phyloP scores from a whole-genome alignment of 2,888 invertebrate species.

The Stomorhina lunata region DNA sequence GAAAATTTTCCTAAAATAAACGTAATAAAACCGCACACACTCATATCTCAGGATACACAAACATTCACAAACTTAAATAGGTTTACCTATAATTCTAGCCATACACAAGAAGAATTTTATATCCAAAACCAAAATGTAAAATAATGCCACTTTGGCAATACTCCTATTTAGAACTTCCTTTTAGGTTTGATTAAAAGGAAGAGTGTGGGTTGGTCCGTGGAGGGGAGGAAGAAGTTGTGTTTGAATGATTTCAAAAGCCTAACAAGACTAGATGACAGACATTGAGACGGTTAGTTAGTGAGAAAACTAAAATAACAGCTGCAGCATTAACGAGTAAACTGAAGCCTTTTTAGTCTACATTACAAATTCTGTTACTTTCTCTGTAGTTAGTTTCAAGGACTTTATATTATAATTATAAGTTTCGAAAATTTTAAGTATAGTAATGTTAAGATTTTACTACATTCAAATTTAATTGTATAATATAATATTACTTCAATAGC shows the following conservation, averaged over 20 bases:
- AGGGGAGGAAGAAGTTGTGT: too few species aligned
- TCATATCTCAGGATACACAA: background rate
- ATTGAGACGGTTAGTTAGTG: background rate
- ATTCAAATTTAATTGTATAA: too few species aligned
- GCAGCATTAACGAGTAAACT: background rate
- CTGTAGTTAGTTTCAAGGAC: too few species aligned
- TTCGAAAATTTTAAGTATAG: too few species aligned
- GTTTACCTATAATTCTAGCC: background rate
- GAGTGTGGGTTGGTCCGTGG: too few species aligned
- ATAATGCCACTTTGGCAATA: constrained; percentile 47
- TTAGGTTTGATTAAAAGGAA: background rate
- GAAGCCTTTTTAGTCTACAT: background rate
- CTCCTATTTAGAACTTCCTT: background rate
- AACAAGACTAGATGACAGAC: background rate
- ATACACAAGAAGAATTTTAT: constrained; percentile 1
- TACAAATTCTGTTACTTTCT: background rate
- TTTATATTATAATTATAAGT: too few species aligned
- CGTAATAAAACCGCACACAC: background rate
- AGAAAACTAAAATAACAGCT: background rate
- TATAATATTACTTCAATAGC: too few species aligned
- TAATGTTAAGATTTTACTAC: too few species aligned
- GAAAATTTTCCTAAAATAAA: background rate
- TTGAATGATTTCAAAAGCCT: too few species aligned
- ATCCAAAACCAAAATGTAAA: constrained; percentile 45
- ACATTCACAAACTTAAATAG: background rate